Base-by-base conservation (phyloP, 23 tunicate species). In the Clavelina lepadiformis region DNA sequence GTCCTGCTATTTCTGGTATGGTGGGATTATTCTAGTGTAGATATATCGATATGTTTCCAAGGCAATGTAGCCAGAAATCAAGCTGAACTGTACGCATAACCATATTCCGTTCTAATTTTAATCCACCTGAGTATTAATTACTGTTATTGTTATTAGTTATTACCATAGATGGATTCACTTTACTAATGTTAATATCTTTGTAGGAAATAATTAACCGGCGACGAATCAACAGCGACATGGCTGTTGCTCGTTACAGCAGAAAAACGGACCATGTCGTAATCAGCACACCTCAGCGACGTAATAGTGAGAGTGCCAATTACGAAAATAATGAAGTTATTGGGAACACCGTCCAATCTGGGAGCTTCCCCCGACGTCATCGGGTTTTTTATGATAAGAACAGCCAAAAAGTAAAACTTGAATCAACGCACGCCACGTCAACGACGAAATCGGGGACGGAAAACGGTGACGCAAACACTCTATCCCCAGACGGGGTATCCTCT, bases 191-290 rank as follows among this genome's bases (percentile, higher is more conserved):
- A n/a, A n/a, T n/a, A n/a, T 33, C 0, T 53, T 41, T 65, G 11
- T 76, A 86, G 95, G 95, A 86, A 72, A 86, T 86, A 89, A 63
- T 81, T 22, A 58, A 51, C 38, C 78, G 89, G 22, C 80, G 97
- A 31, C 74, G 97, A 0, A 68, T 70, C 71, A 81, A 89, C 80
- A 89, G 75, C 57, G 97, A 89, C 27, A 41, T 41, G 38, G 56
- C 72, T 2, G 82, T 67, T 11, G 67, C 82, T 0, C 38, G 69
- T 23, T 63, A 79, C 46, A 51, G 74, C 46, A 61, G 71, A 34
- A 69, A 73, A 62, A 68, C 83, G 33, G 83, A 78, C 45, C 77
- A 68, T 65, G 63, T 72, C 33, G 51, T 29, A 19, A 35, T 63
- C 15, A 36, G 31, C 3, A 55, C 24, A 38, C 5, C 75, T n/a